phyloP scores from a whole-genome alignment of 2,888 invertebrate genomes.

The Melanargia galathea region DNA sequence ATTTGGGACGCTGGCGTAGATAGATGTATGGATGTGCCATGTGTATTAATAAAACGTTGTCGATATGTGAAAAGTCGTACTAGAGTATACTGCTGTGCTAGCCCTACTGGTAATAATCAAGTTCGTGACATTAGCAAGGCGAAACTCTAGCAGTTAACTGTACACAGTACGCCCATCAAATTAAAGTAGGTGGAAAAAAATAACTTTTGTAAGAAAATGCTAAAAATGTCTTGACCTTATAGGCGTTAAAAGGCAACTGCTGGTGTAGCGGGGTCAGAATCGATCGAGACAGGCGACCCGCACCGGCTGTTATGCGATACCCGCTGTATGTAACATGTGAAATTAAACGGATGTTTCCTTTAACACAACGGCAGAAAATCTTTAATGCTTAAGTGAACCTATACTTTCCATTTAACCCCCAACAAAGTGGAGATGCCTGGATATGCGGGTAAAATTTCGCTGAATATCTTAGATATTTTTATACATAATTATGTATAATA shows the following conservation, averaged over 20 bases:
- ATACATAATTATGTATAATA: too few species aligned
- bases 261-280: slow-evolving; percentile 64
- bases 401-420: slow-evolving; percentile 16
- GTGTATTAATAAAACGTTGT: too few species aligned
- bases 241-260: slow-evolving; percentile 60
- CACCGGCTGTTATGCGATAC: slow-evolving; percentile 36
- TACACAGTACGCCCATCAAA: neutral
- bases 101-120: too few species aligned
- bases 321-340: slow-evolving; percentile 32
- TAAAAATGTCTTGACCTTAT: slow-evolving; percentile 17
- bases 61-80: too few species aligned
- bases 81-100: too few species aligned
- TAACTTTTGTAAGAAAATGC: slow-evolving; percentile 1
- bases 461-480: neutral
- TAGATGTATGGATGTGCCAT: too few species aligned
- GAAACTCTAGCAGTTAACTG: too few species aligned
- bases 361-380: slow-evolving; percentile 25
- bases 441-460: slow-evolving; percentile 31
- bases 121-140: too few species aligned
- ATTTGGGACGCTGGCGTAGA: too few species aligned
- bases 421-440: slow-evolving; percentile 22
- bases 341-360: slow-evolving; percentile 33
- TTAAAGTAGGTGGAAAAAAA: neutral
- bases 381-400: slow-evolving; percentile 22
- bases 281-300: slow-evolving; percentile 58